phyloP scores from a whole-genome alignment of 1,140 invertebrate genomes.

The Oryzaephilus surinamensis region DNA sequence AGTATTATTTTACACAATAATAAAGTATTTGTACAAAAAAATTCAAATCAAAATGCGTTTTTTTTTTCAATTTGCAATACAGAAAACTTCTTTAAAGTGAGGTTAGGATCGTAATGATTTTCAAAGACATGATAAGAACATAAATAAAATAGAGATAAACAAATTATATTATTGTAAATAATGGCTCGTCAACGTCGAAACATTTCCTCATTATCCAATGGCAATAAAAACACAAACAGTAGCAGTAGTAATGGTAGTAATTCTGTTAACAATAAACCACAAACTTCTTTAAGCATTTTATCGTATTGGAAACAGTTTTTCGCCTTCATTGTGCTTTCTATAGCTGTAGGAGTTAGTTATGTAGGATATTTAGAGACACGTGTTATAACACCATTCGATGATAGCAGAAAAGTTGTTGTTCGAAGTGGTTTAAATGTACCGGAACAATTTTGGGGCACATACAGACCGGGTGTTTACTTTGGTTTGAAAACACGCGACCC shows the following conservation, averaged over 20 bases:
- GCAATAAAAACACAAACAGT: no score
- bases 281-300: constrained; percentile 25
- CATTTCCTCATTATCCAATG: no score
- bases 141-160: no score
- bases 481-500: constrained; percentile 84
- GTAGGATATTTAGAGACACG: constrained; percentile 75
- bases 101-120: no score
- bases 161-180: no score
- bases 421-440: constrained; percentile 58
- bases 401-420: constrained; percentile 64
- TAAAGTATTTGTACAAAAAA: no score
- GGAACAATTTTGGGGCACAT: constrained; percentile 86
- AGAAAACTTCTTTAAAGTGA: no score
- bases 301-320: constrained; percentile 42
- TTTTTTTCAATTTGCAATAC: no score
- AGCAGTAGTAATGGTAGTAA: constrained; percentile 38
- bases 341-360: constrained; percentile 65
- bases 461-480: constrained; percentile 80
- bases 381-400: constrained; percentile 75
- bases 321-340: constrained; percentile 42
- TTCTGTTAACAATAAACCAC: constrained; percentile 27
- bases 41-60: no score
- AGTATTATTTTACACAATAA: no score
- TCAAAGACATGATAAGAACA: no score
- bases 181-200: no score